Conservation (phyloP, 2,888 invertebrate species). For the Caradrina kadenii region DNA sequence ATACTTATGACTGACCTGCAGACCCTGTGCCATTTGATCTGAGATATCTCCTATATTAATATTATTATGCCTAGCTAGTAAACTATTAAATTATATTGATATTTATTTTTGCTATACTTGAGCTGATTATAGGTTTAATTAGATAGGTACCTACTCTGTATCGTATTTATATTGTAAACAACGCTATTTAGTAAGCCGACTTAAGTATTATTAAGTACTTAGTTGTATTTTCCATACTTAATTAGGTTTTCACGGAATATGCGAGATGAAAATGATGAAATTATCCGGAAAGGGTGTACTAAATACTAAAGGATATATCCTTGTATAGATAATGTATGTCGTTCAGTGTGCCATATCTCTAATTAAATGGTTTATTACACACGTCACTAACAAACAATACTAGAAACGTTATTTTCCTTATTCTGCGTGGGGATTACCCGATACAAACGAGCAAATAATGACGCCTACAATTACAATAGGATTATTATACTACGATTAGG, state of each 20-base stretch:
- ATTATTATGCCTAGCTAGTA: constrained; percentile 21
- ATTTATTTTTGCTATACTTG: constrained; percentile 21
- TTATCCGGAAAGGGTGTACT: not conserved
- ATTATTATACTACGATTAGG: not conserved
- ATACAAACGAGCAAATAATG: constrained; percentile 29
- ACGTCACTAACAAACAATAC: constrained; percentile 30
- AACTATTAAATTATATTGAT: constrained; percentile 14
- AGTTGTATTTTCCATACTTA: not conserved
- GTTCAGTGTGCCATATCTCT: constrained; percentile 2
- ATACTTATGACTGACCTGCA: constrained; percentile 44
- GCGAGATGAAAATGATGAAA: not conserved
- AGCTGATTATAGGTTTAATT: constrained; percentile 22
- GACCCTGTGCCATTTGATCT: constrained; percentile 48
- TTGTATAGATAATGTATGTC: not conserved
- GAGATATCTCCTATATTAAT: constrained; percentile 33
- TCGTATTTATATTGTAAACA: constrained; percentile 12
- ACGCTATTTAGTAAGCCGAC: not conserved
- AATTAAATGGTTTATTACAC: constrained; percentile 27
- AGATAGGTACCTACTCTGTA: constrained; percentile 6
- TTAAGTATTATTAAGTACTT: not conserved
- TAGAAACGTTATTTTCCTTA: constrained; percentile 52
- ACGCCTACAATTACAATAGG: not conserved
- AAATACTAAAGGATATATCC: not conserved
- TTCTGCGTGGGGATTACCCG: constrained; percentile 49
- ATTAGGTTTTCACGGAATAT: not conserved